phyloP scores from a whole-genome alignment of 92 coral and sea anemone genomes.

The Actinostola sp. region DNA sequence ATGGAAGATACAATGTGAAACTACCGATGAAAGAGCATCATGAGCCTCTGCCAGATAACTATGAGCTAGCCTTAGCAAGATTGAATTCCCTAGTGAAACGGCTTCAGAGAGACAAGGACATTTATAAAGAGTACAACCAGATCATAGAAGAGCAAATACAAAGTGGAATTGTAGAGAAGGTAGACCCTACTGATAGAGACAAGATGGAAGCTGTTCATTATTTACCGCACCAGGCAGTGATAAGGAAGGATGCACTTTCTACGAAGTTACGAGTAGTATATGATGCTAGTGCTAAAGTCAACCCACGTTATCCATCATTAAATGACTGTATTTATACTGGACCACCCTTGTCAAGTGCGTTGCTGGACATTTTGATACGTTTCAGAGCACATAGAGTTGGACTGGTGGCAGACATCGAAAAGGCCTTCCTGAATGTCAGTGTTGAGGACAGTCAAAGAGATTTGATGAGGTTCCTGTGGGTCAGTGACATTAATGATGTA shows the following conservation, averaged over 20 bases:
- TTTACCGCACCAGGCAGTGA: constrained; percentile 48
- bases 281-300: constrained; percentile 40
- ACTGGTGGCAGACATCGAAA: constrained; percentile 45
- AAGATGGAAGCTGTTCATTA: constrained; percentile 22
- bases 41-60: neutral
- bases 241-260: constrained; percentile 31
- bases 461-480: constrained; percentile 51
- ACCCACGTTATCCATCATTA: constrained; percentile 31
- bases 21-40: neutral
- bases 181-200: neutral
- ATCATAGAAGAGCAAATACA: neutral
- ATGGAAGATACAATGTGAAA: no score
- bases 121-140: constrained; percentile 9
- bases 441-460: constrained; percentile 53
- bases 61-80: neutral
- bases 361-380: constrained; percentile 51
- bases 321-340: constrained; percentile 53
- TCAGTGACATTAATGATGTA: constrained; percentile 37
- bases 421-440: constrained; percentile 47
- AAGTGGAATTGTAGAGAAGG: neutral
- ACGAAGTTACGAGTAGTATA: constrained; percentile 52
- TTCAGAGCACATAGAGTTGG: constrained; percentile 52
- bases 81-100: constrained; percentile 6
- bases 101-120: neutral
- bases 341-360: constrained; percentile 39